Evolutionary conservation across 2,888 invertebrate genomes (phyloP), one percentile per base, ranked within the genome.

Genomic region (Drosophila mimetica): DNA sequence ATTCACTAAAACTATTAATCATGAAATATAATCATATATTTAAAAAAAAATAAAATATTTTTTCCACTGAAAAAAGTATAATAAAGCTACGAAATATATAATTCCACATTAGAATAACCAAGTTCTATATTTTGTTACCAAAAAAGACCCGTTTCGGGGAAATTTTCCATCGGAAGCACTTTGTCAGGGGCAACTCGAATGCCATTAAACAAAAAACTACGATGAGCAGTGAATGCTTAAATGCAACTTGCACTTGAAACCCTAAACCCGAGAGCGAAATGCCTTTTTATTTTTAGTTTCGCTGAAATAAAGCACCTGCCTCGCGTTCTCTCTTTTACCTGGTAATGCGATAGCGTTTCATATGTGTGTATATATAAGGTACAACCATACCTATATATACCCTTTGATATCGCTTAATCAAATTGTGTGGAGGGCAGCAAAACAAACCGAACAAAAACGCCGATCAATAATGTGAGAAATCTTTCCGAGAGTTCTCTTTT

Each of bases 231-330:
- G 30, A 39, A 41, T 18, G 55, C 11, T 41, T 20, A 54, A 41
- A 7, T 39, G 32, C 46, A 46, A n/a, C 9, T 41, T 71, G 72
- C 64, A 57, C 20, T 58, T 34, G 73, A 53, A 72, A 71, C 50
- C 42, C 47, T 30, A 71, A 48, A 53, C 52, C 13, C 28, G 54
- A 48, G 22, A 55, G 47, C 39, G 30, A 58, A 64, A 42, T 32
- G 44, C 54, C 37, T 51, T 25, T 47, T 67, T 51, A 47, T 46
- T 53, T 60, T 46, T 58, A 47, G 39, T 42, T 61, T 46, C 34
- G 53, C 61, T 73, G 67, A 60, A 74, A 54, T 42, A 52, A 53
- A 72, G 63, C 85, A 80, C 78, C 70, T 86, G 84, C 36, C 65
- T 32, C 11, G 13, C 30, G 37, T 18, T 37, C 32, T 28, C 25